These are phyloP conservation scores for Donacobius atricapilla DNA, from an alignment of 2,113 vertebrate genomes.

Conservation along the genomic window DNA sequence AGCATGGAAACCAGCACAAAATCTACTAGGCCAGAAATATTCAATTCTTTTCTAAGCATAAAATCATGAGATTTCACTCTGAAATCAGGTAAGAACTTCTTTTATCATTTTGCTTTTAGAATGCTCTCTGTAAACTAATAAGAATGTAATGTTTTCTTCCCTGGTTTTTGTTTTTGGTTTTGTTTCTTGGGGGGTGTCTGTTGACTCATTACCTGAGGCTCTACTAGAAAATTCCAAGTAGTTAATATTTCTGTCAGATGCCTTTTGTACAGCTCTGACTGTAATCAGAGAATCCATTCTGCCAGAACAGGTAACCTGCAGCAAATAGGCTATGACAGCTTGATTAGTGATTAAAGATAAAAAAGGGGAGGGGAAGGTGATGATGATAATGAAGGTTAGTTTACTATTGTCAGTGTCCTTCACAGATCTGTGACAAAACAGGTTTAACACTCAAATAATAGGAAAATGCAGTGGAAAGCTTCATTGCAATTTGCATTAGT, in stretches of 20 bases:
- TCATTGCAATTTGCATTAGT: background rate
- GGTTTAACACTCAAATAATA: background rate
- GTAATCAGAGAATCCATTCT: background rate
- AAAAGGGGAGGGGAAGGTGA: background rate
- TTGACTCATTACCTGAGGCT: background rate
- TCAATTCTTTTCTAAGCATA: background rate
- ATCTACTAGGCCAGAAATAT: background rate
- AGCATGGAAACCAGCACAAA: background rate
- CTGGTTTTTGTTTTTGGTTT: background rate
- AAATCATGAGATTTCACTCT: background rate
- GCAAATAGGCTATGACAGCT: background rate
- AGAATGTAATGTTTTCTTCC: background rate
- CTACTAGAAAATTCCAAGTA: background rate
- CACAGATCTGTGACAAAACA: constrained; percentile 15
- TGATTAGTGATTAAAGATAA: background rate
- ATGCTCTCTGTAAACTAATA: background rate
- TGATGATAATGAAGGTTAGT: background rate
- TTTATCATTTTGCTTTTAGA: background rate
- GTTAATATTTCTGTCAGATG: background rate
- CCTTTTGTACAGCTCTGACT: background rate
- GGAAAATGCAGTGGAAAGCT: background rate
- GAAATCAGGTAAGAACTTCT: background rate
- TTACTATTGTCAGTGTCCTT: background rate
- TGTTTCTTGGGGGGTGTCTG: background rate
- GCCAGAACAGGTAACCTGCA: background rate